Percentiles rank a stretch among this genome's conserved stretches.
phyloP scores from a whole-genome alignment of 1,140 invertebrate species.

The Periplaneta americana region DNA sequence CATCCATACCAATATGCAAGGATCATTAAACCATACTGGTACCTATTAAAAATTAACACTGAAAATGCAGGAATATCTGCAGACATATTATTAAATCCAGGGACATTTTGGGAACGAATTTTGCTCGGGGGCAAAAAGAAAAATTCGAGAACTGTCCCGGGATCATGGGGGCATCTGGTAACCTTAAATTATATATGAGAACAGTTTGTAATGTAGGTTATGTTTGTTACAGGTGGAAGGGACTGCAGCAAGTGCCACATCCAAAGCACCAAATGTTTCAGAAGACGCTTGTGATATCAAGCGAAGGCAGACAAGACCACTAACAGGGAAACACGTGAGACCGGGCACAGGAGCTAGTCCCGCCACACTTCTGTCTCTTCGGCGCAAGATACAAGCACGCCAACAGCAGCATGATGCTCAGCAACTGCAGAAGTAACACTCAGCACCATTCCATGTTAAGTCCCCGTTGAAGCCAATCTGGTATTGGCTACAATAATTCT shows the following conservation, averaged over 20 bases:
- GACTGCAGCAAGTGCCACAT: not conserved
- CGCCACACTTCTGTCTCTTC: conserved; percentile 38
- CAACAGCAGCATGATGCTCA: conserved; percentile 26
- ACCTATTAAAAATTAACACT: no score
- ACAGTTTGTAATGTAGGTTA: not conserved
- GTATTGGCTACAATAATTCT: not conserved
- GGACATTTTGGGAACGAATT: no score
- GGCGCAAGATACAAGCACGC: conserved; percentile 41
- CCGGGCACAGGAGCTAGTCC: conserved; percentile 44
- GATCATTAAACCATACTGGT: no score
- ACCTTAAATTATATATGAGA: no score
- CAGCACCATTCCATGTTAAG: not conserved
- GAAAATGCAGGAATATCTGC: no score
- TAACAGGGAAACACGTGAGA: conserved; percentile 41
- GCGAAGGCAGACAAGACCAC: conserved; percentile 26
- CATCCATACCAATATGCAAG: no score
- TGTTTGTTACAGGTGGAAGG: not conserved
- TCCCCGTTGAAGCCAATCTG: not conserved
- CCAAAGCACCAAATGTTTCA: not conserved
- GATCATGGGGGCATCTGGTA: no score
- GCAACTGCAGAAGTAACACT: not conserved
- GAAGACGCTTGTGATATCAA: conserved; percentile 2
- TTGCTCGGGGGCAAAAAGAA: no score
- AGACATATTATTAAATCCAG: no score
- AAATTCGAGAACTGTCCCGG: no score